Base-by-base conservation (phyloP, 2,888 invertebrate species). In the Mamestra brassicae region DNA sequence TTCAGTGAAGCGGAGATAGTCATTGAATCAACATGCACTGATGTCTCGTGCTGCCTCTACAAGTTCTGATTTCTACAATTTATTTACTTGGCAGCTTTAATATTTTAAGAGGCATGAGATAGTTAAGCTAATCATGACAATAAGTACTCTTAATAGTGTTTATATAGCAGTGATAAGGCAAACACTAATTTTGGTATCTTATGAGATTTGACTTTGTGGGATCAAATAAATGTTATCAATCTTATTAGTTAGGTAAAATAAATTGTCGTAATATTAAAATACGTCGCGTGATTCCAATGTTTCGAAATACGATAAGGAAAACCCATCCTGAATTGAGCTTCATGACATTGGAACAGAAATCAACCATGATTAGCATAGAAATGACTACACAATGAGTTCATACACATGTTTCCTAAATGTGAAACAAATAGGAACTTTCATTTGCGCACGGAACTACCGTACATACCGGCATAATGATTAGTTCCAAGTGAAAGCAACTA, bases 401-500 rank as follows among this genome's bases (percentile, higher is more conserved):
- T 74, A 71, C 82, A 81, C 76, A 83, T 84, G 87, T 89, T 91
- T 90, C 90, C 86, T 89, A 89, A 89, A 88, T 89, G 87, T 84
- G 84, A 89, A 90, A 84, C 88, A 87, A 90, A 89, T 89, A 89
- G 85, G 89, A 92, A 94, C 94, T 94, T 94, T 94, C 94, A 90
- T 93, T 93, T 92, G 87, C 90, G 92, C 90, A 90, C 92, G 92
- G 93, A 94, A 94, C 89, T 88, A 89, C 84, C 86, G 86, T 87
- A 89, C 93, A 92, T 92, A 88, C 92, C 91, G 90, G 93, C 91
- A 94, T 95, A 94, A 87, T 93, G 92, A 95, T 92, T 92, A 93
- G 90, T 88, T 88, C 74, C 80, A 90, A 92, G 94, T 94, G 94
- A 95, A 94, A 95, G 94, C 93, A 88, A 88, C 71, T 64, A 76